A percentile compares a stretch with the other conserved stretches of the same genome.
These are phyloP conservation scores for Halocynthia roretzi DNA, from an alignment of 23 tunicate genomes.

Conservation along the genomic window DNA sequence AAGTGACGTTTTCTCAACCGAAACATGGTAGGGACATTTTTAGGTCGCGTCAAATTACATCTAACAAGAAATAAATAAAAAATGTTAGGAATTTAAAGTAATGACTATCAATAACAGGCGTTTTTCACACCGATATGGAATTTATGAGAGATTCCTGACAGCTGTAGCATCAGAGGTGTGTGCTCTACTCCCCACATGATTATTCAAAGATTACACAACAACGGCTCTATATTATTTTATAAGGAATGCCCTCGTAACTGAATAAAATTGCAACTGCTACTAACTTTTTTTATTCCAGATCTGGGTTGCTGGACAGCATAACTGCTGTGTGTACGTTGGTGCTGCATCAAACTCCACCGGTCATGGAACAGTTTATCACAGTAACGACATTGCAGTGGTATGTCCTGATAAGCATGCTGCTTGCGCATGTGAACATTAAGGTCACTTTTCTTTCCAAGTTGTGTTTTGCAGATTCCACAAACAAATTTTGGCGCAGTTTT, in stretches of 20 bases:
- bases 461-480: conserved; percentile 91
- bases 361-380: conserved; percentile 95
- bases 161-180: neutral
- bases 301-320: conserved; percentile 29
- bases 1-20: conserved; percentile 9
- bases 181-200: neutral
- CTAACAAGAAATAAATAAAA: neutral
- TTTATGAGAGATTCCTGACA: too few species aligned
- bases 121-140: too few species aligned
- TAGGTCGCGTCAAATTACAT: neutral
- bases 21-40: neutral
- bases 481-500: conserved; percentile 96
- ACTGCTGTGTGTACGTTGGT: conserved; percentile 89
- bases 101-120: too few species aligned
- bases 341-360: conserved; percentile 97
- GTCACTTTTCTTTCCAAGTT: conserved; percentile 89
- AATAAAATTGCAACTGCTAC: neutral
- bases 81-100: too few species aligned
- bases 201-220: too few species aligned
- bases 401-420: conserved; percentile 92
- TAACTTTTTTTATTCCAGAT: neutral
- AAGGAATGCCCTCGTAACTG: too few species aligned
- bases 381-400: conserved; percentile 95
- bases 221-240: too few species aligned
- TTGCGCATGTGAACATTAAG: conserved; percentile 97